Evolutionary conservation across 2,113 vertebrate genomes (phyloP), one percentile per base, ranked within the genome.

Genomic region (Eurypyga helias): DNA sequence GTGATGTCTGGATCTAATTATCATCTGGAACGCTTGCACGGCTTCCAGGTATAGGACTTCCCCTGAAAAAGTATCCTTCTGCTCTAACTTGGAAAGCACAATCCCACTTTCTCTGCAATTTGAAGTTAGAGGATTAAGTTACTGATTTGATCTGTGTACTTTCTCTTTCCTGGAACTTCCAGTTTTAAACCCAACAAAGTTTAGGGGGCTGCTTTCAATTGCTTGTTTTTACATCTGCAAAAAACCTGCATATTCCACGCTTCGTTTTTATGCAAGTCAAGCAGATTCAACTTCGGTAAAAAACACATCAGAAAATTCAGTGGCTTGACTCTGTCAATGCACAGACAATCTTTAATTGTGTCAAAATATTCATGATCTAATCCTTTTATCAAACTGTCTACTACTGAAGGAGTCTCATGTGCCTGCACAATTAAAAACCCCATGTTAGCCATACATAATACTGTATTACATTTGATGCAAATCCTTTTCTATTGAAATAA

Each of bases 391-490:
- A 98, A 98, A 98, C 97, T 97, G 97, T 96, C 98, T 99, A 98
- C 98, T 98, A 98, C 98, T 98, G 98, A 98, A 98, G 97, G 97
- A 98, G 97, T 98, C 95, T 98, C 97, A 90, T 96, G 97, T 96
- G 98, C 98, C 97, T 97, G 96, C 96, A 99, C 98, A 99, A 99
- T 99, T 99, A 99, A 98, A 98, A 98, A 58, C 95, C 70, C n/a
- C 82, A 92, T 80, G 97, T 97, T 97, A 94, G 96, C 97, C 95
- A 95, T 90, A 97, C 96, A 95, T 97, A 98, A 98, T 93, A 96
- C 96, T 97, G 96, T 97, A 97, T 95, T 96, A 97, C 97, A 97
- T 98, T 98, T 98, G 97, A 98, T 98, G 98, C 96, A 99, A 99
- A 99, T 98, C 98, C 98, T 98, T 98, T 97, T 90, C 97, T 98